Conservation (phyloP, 2,113 vertebrate species). For the Benthochromis sp. region DNA sequence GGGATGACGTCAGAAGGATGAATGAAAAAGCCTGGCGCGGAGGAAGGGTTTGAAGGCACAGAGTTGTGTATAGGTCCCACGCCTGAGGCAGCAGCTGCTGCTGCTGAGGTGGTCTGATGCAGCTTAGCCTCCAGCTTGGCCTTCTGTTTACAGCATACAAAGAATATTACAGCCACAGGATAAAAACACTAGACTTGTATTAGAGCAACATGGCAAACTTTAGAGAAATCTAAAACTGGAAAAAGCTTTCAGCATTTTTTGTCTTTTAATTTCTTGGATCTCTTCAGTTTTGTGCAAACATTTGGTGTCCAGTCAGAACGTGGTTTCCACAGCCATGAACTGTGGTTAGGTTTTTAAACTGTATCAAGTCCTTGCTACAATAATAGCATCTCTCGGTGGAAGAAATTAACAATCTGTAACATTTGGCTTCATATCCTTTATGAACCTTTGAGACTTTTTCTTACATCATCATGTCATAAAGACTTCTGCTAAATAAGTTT, state of each 20-base stretch:
- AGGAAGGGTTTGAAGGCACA: conserved; percentile 89
- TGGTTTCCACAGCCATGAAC: background rate
- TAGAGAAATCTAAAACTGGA: background rate
- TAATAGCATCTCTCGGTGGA: background rate
- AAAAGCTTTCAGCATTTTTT: background rate
- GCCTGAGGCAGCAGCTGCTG: conserved; percentile 78
- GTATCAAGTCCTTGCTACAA: background rate
- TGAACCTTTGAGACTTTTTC: background rate
- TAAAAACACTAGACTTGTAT: background rate
- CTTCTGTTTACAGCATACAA: conserved; percentile 76
- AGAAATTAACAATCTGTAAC: background rate
- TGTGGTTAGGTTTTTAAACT: background rate
- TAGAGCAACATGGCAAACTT: background rate
- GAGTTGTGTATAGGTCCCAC: conserved; percentile 91
- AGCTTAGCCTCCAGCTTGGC: conserved; percentile 98
- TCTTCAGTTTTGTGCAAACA: background rate
- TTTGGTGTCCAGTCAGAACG: background rate
- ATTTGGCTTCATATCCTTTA: background rate
- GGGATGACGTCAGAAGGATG: conserved; percentile 98
- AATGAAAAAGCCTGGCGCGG: conserved; percentile 94
- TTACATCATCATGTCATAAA: background rate
- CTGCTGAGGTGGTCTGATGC: conserved; percentile 94
- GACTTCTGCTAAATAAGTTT: background rate
- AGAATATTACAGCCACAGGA: background rate
- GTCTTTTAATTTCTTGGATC: background rate